These are phyloP conservation scores for Xenopus tropicalis DNA, from an alignment of 2,113 vertebrate genomes.

Conservation along the genomic window DNA sequence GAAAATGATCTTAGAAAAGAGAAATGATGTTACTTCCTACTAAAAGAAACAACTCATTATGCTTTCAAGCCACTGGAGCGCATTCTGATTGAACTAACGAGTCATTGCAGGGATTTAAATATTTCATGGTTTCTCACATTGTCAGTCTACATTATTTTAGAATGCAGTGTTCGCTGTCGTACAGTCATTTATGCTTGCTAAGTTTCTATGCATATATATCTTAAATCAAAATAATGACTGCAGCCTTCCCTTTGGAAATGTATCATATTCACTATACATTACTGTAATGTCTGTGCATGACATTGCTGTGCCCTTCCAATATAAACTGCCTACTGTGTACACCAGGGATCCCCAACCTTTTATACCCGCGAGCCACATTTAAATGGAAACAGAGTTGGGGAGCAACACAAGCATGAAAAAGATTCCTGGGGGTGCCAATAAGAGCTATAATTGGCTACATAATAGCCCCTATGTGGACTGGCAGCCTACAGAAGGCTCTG, in stretches of 20 bases:
- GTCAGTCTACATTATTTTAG: constrained; percentile 41
- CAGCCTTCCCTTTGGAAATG: constrained; percentile 45
- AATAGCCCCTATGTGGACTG: too few species aligned
- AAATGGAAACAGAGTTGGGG: too few species aligned
- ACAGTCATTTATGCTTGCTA: constrained; percentile 44
- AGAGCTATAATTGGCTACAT: too few species aligned
- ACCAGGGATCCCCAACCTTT: too few species aligned
- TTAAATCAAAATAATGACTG: constrained; percentile 40
- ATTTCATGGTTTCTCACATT: constrained; percentile 42
- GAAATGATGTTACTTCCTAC: constrained; percentile 41
- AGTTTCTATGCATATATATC: constrained; percentile 9
- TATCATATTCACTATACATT: constrained; percentile 7
- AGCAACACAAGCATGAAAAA: too few species aligned
- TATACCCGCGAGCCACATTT: too few species aligned
- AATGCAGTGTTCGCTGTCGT: constrained; percentile 36
- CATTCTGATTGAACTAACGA: constrained; percentile 25
- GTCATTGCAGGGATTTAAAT: constrained; percentile 45
- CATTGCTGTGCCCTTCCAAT: neutral
- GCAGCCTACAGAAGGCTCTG: too few species aligned
- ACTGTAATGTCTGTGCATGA: constrained; percentile 24
- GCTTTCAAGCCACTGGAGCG: neutral
- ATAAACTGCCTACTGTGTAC: fast-evolving
- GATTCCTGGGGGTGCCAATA: too few species aligned
- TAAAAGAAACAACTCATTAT: constrained; percentile 26
- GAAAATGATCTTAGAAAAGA: constrained; percentile 34